Conservation (phyloP, 23 tunicate species). For the Styela clava region DNA sequence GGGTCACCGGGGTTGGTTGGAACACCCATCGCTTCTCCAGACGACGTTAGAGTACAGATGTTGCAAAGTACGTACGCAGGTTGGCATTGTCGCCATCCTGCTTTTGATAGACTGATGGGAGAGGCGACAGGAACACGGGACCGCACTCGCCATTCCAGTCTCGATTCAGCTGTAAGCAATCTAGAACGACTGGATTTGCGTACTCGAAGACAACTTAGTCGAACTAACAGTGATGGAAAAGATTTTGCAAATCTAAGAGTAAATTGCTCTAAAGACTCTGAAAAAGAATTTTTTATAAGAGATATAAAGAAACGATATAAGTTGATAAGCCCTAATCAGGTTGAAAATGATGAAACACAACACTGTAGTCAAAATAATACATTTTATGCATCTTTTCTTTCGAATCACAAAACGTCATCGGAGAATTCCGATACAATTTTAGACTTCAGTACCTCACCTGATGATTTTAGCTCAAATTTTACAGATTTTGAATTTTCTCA, state of each 20-base stretch:
- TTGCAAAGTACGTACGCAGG: constrained; percentile 24
- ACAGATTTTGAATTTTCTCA: not conserved
- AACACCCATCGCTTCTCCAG: constrained; percentile 16
- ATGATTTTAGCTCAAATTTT: not conserved
- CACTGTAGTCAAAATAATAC: constrained; percentile 9
- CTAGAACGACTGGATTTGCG: constrained; percentile 16
- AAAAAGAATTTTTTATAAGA: constrained; percentile 25
- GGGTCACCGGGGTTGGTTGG: constrained; percentile 34
- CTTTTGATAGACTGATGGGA: constrained; percentile 24
- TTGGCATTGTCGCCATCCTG: constrained; percentile 18
- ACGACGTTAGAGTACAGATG: constrained; percentile 23
- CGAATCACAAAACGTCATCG: not conserved
- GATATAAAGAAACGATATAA: constrained; percentile 24
- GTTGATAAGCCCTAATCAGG: not conserved
- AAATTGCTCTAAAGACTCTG: not conserved
- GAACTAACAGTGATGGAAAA: constrained; percentile 27
- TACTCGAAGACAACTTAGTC: constrained; percentile 10
- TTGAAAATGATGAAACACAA: not conserved
- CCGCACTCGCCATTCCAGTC: constrained; percentile 26
- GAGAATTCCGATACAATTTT: not conserved
- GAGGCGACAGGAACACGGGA: not conserved
- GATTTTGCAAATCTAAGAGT: not conserved
- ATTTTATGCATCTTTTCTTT: constrained; percentile 22
- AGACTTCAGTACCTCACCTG: not conserved
- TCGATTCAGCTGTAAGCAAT: constrained; percentile 30